Base-by-base conservation (phyloP, 2,113 vertebrate genomes). In the Gavialis gangeticus region DNA sequence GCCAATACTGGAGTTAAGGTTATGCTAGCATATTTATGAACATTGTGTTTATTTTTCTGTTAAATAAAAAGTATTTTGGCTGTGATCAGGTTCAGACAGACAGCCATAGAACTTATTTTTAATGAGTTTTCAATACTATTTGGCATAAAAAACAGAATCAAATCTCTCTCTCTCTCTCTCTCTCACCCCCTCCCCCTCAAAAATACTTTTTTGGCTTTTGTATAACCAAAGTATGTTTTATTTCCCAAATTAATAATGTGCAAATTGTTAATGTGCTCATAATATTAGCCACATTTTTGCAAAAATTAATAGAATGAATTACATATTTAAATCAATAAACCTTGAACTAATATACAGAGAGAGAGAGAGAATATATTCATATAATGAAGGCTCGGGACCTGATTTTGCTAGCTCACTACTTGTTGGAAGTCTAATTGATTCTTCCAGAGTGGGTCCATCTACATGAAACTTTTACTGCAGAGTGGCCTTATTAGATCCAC, bases 21-120 rank as follows among this genome's bases (percentile, higher is more conserved):
- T 82, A 24, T 60, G 56, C 80, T 55, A 22, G 82, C 87, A 87
- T 67, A 82, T 75, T 66, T 82, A 21, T 66, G 88, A 85, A 13
- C 87, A 79, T 89, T 28, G 4, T n/a, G 6, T 46, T 87, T 85
- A 71, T 54, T 64, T 21, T 79, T 78, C 37, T 77, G 19, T n/a
- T 54, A 27, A 67, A 14, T 59, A 95, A 89, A 94, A 92, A 37
- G 58, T 46, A 17, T 75, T 82, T 21, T 85, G 90, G 9, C 5
- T 82, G 10, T 56, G 77, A 77, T 64, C 28, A 82, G 17, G 85
- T 54, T 76, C 17, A 91, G 58, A 15, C 64, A 87, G 75, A 22
- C 83, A 73, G 12, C 69, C 69, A 37, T 34, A 73, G 11, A 37
- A 16, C 58, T 19, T 75, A 5, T 5, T 63, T 75, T 73, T 46